Percentiles rank a stretch among this genome's conserved stretches.
Conservation (phyloP, 2,797 vertebrate genomes). For the Nyctalus aviator region DNA sequence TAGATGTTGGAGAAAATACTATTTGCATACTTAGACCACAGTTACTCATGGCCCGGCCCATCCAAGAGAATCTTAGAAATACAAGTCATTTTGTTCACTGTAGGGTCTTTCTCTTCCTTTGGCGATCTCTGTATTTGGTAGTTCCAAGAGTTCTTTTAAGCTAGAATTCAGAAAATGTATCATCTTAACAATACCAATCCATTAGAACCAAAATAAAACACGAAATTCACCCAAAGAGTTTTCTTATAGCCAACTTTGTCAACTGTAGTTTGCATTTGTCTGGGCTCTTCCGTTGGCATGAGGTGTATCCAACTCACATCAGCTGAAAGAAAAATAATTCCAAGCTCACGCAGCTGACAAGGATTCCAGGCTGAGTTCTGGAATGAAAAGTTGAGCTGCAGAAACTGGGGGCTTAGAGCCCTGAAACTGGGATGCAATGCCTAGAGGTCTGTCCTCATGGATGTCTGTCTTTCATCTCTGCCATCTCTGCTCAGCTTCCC, state of each 20-base stretch:
- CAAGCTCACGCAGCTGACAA: neutral
- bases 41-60: neutral
- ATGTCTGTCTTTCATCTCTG: neutral
- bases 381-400: neutral
- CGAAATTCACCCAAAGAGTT: neutral
- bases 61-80: neutral
- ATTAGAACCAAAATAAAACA: neutral
- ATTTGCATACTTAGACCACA: neutral
- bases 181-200: neutral
- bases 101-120: neutral
- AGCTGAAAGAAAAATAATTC: neutral
- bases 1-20: neutral
- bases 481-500: neutral
- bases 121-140: neutral
- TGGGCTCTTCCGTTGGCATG: neutral
- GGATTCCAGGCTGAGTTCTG: neutral
- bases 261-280: neutral
- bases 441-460: neutral
- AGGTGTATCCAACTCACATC: neutral
- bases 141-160: neutral
- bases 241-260: neutral
- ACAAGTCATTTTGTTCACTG: neutral
- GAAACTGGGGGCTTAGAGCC: neutral
- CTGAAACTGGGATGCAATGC: neutral
- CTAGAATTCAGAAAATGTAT: neutral